These are phyloP conservation scores for Prunella himalayana DNA, from an alignment of 2,113 vertebrate species.

Conservation along the genomic window DNA sequence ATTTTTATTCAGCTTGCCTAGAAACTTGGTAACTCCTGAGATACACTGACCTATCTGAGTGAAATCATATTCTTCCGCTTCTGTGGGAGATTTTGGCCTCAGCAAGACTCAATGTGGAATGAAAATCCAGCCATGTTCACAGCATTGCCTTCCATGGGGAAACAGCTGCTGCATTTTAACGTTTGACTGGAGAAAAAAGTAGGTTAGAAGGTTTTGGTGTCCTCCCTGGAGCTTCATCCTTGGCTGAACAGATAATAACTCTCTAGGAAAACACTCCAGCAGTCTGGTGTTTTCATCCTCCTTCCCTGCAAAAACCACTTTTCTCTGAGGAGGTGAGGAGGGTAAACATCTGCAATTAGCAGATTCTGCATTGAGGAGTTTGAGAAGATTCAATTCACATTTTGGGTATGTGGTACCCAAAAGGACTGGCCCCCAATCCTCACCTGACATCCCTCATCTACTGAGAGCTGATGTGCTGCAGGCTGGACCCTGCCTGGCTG, in stretches of 20 bases:
- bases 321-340: neutral
- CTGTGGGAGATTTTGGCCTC: neutral
- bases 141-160: neutral
- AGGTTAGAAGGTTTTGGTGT: conserved; percentile 37
- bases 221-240: conserved; percentile 11
- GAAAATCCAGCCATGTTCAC: neutral
- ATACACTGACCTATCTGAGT: neutral
- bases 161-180: conserved; percentile 8
- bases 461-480: neutral
- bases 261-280: neutral
- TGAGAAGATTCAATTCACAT: fast-evolving
- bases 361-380: neutral
- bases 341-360: neutral
- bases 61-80: neutral
- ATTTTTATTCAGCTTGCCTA: neutral
- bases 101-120: neutral
- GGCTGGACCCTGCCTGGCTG: neutral
- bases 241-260: neutral
- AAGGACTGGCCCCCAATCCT: neutral
- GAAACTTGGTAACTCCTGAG: neutral
- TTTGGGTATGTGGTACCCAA: neutral
- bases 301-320: neutral
- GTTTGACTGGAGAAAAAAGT: conserved; percentile 8
- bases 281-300: neutral
- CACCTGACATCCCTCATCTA: neutral